Conservation (phyloP, 2,113 vertebrate genomes). For the Lipotes vexillifer region DNA sequence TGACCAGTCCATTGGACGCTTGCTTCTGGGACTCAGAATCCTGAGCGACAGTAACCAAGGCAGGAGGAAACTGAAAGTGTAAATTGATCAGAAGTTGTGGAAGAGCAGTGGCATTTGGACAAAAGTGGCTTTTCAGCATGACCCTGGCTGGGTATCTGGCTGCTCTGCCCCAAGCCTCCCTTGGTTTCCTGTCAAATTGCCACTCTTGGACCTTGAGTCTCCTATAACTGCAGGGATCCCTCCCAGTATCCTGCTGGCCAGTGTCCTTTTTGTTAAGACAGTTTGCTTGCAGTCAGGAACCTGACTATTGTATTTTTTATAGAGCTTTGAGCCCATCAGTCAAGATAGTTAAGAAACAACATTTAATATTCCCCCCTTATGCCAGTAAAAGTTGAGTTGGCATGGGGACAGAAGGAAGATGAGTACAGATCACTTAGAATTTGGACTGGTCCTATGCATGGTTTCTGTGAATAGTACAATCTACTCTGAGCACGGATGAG, state of each 20-base stretch:
- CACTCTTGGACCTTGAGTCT: neutral
- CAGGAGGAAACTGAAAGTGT: neutral
- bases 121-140: neutral
- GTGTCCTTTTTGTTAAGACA: neutral
- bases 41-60: neutral
- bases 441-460: neutral
- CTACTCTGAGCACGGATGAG: neutral
- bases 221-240: neutral
- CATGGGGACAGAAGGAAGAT: neutral
- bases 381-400: neutral
- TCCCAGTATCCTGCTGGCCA: neutral
- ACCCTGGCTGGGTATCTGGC: neutral
- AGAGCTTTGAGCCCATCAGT: neutral
- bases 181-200: neutral
- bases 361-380: neutral
- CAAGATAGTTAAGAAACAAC: neutral
- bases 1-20: neutral
- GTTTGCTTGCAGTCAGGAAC: neutral
- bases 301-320: neutral
- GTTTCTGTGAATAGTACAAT: neutral
- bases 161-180: accelerated
- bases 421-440: neutral
- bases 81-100: neutral
- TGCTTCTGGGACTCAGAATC: neutral
- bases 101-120: neutral